phyloP scores from a whole-genome alignment of 2,797 vertebrate species.

The Philypnodon macrostomus region DNA sequence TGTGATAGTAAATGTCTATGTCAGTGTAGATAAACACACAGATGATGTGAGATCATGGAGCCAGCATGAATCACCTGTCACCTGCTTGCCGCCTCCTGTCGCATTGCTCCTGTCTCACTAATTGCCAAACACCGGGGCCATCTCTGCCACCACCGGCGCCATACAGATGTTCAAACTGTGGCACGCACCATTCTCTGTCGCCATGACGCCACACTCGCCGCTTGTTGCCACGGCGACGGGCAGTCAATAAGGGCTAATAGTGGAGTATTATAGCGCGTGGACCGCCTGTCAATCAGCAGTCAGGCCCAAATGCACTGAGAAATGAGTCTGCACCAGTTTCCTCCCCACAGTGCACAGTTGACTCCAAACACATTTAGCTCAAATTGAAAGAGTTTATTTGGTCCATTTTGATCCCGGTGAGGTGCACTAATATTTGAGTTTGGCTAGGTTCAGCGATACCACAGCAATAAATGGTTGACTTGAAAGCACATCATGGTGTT shows the following conservation, averaged over 20 bases:
- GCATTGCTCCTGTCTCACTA: conserved; percentile 23
- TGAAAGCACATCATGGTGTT: too few species aligned
- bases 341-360: conserved; percentile 2
- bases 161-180: conserved; percentile 46
- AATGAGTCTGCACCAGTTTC: background rate
- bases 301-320: background rate
- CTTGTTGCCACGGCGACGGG: conserved; percentile 10
- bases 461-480: background rate
- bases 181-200: conserved; percentile 7
- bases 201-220: conserved; percentile 13
- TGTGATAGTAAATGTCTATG: background rate
- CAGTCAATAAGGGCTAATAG: conserved; percentile 32
- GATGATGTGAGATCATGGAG: conserved; percentile 8
- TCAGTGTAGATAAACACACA: background rate
- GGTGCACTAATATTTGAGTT: background rate
- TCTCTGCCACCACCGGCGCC: conserved; percentile 23
- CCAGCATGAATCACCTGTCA: conserved; percentile 7
- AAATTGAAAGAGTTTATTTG: background rate
- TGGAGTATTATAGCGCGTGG: background rate
- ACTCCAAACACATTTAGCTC: background rate
- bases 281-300: conserved; percentile 20
- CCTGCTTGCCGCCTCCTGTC: conserved; percentile 18
- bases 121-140: conserved; percentile 35
- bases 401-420: background rate
- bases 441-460: background rate